Conservation (phyloP, 2,113 vertebrate genomes). For the Amazona vittata region DNA sequence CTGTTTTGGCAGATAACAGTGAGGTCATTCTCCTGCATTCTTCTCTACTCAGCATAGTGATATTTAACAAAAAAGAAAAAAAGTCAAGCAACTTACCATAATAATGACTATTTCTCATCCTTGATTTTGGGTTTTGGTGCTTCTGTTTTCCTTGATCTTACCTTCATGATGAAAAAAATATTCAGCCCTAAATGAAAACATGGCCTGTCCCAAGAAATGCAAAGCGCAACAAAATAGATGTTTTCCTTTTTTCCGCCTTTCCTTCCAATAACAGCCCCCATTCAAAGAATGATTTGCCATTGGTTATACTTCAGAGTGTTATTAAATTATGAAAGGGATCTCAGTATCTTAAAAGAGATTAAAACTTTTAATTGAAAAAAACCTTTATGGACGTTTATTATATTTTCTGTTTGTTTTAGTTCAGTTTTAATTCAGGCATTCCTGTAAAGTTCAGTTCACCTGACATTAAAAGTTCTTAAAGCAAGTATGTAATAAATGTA, state of each 20-base stretch:
- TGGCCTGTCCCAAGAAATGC: not conserved
- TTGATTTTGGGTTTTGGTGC: not conserved
- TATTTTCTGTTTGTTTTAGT: not conserved
- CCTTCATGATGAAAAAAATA: not conserved
- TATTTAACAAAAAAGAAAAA: not conserved
- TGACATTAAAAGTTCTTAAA: not conserved
- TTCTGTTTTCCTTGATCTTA: not conserved
- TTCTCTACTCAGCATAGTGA: not conserved
- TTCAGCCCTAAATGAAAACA: conserved; percentile 3
- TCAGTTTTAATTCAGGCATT: not conserved
- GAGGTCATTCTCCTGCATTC: not conserved
- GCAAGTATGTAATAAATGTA: not conserved
- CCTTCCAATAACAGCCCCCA: not conserved
- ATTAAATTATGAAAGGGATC: not conserved
- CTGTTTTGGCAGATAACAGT: not conserved
- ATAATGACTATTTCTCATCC: not conserved
- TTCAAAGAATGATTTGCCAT: not conserved
- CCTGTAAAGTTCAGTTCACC: not conserved
- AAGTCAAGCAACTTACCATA: not conserved
- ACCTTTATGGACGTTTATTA: not conserved
- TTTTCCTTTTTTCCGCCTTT: conserved; percentile 34
- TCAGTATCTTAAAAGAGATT: not conserved
- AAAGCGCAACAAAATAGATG: conserved; percentile 18
- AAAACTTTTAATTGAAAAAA: conserved; percentile 14
- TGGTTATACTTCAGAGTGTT: not conserved